Base-by-base conservation (phyloP, 2,888 invertebrate genomes). In the Caradrina clavipalpis region DNA sequence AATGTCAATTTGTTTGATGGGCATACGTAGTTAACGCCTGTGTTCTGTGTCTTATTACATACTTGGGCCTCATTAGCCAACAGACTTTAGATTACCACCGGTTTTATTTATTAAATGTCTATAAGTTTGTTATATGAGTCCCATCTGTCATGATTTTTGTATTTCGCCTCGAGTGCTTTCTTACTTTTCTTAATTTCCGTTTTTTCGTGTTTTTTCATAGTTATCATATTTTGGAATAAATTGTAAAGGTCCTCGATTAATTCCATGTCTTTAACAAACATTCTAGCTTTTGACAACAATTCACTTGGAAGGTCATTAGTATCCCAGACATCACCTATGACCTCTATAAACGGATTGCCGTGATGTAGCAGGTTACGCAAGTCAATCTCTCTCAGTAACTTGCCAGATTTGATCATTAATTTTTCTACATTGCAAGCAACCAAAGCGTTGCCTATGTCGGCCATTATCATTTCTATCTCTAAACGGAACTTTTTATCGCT, bases 341-440 rank as follows among this genome's bases (percentile, higher is more conserved):
- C 66, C 13, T 76, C 76, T 0, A 76, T 21, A 17, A 76, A 67
- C 1, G 76, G 66, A 51, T 76, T 67, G 4, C 76, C 76, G 39
- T 76, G 76, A 26, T 56, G 60, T 1, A 76, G 45, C 22, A 76
- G 65, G 21, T 76, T 60, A 5, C 70, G n/a, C 17, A 76, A 39
- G 19, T 63, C 10, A 7, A 70, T 63, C 5, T 45, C 35, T 17
- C 21, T 13, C 3, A 76, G 26, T 53, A 70, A 47, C 22, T 70
- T 67, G 13, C 7, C 8, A 50, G 65, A 19, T 19, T 65, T 65
- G 22, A 49, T 13, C 64, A 63, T 62, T 7, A 22, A 22, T 22
- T 3, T 6, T 11, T n/a, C 7, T 56, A 13, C 15, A 2, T 49
- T 17, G 66, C 39, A 75, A 0, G 13, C 10, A 7, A 0, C 21